Conservation (phyloP, 1,140 invertebrate genomes). For the Paraescarpia echinospica region DNA sequence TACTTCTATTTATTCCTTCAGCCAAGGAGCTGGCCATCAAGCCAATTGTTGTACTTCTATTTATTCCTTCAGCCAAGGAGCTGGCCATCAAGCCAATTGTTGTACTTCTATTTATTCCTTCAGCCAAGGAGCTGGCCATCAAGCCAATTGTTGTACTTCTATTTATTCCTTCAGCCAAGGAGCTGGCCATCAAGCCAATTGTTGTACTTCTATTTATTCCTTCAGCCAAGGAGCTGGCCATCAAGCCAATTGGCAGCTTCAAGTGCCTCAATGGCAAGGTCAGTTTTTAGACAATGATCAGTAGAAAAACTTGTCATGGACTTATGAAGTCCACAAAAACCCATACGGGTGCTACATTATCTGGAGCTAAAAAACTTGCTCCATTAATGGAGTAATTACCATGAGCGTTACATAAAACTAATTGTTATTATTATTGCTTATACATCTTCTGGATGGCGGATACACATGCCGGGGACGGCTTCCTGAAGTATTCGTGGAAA, state of each 20-base stretch:
- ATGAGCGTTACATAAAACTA: too few relatives aligned
- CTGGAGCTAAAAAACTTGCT: too few relatives aligned
- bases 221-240: constrained; percentile 47
- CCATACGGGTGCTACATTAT: too few relatives aligned
- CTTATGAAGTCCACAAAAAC: too few relatives aligned
- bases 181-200: constrained; percentile 44
- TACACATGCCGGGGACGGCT: too few relatives aligned
- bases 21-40: constrained; percentile 48
- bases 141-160: constrained; percentile 39
- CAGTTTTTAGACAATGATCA: not conserved
- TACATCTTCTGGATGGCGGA: too few relatives aligned
- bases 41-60: constrained; percentile 36
- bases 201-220: constrained; percentile 26
- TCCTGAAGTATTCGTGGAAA: too few relatives aligned
- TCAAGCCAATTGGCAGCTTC: constrained; percentile 53
- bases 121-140: constrained; percentile 49
- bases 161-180: constrained; percentile 42
- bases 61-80: constrained; percentile 44
- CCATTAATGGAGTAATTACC: too few relatives aligned
- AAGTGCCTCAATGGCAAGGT: constrained; percentile 54
- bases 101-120: constrained; percentile 16
- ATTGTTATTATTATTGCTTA: too few relatives aligned
- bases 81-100: constrained; percentile 46
- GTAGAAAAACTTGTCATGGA: too few relatives aligned
- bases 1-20: constrained; percentile 30